These are phyloP conservation scores for Cotesia glomerata DNA, from an alignment of 1,140 invertebrate genomes.

Conservation along the genomic window DNA sequence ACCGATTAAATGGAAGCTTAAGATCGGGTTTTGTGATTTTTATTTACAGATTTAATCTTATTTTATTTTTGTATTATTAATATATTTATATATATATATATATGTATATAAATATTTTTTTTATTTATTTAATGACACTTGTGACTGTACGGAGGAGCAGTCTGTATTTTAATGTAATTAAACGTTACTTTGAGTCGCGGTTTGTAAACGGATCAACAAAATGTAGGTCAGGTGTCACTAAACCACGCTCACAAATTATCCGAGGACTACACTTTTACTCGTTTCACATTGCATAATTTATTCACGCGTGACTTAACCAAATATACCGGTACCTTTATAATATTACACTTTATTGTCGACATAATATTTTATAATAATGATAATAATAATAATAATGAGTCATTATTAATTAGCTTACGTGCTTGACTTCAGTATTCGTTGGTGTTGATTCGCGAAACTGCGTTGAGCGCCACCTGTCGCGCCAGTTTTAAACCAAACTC, in stretches of 20 bases:
- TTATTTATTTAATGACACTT: too few species aligned
- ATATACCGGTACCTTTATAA: constrained; percentile 36
- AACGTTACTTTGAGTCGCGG: constrained; percentile 4
- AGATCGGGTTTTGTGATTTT: too few species aligned
- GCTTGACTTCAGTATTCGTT: background rate
- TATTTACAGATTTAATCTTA: too few species aligned
- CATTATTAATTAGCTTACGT: constrained; percentile 50
- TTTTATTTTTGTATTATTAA: too few species aligned
- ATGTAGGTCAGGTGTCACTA: constrained; percentile 41
- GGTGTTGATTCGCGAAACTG: too few species aligned
- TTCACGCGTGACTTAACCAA: constrained; percentile 39
- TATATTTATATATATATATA: too few species aligned
- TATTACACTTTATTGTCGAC: constrained; percentile 40
- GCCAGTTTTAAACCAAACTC: background rate
- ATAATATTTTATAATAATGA: constrained; percentile 38
- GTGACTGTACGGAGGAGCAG: too few species aligned
- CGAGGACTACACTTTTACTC: constrained; percentile 24
- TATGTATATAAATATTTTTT: too few species aligned
- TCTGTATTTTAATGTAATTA: background rate
- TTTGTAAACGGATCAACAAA: constrained; percentile 30
- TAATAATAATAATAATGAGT: constrained; percentile 38
- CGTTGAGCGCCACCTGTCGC: too few species aligned
- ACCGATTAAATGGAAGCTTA: too few species aligned
- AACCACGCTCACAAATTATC: constrained; percentile 12
- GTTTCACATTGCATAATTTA: constrained; percentile 37